Percentiles rank a stretch among this genome's conserved stretches.
Evolutionary conservation across 2,113 vertebrate species (phyloP).

Genomic region (Sinocyclocheilus grahami): DNA sequence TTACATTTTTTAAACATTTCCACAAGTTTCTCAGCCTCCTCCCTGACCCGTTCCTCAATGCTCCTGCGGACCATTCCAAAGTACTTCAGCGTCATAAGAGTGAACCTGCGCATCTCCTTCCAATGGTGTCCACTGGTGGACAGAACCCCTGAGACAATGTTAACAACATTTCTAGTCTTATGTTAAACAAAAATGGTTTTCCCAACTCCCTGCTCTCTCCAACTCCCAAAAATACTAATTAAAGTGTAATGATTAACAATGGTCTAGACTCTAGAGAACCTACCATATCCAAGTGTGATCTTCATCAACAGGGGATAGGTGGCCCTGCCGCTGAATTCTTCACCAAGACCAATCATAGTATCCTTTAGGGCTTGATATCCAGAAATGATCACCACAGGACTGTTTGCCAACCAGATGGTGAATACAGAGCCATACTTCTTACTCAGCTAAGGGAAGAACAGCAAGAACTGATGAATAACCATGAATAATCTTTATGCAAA

Average conservation of each 20-base stretch:
- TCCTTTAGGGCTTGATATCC: conserved; percentile 60
- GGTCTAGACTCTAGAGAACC: neutral
- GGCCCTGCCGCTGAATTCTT: conserved; percentile 59
- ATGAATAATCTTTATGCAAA: neutral
- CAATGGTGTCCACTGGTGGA: conserved; percentile 67
- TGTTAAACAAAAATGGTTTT: no score
- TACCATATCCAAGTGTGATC: conserved; percentile 56
- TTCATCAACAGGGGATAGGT: neutral
- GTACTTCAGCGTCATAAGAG: conserved; percentile 68
- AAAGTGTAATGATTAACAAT: no score
- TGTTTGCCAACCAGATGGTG: conserved; percentile 60
- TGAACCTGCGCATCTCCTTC: conserved; percentile 68
- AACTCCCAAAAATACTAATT: no score
- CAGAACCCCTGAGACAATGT: conserved; percentile 47
- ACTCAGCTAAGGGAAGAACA: conserved; percentile 52
- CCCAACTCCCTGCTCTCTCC: no score
- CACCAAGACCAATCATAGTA: conserved; percentile 56
- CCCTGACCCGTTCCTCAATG: conserved; percentile 72
- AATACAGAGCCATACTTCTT: conserved; percentile 59
- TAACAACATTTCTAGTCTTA: neutral
- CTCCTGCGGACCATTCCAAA: conserved; percentile 76
- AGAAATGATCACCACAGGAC: conserved; percentile 61
- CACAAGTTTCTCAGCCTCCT: conserved; percentile 71
- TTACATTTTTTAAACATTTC: conserved; percentile 49
- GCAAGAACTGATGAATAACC: neutral